Evolutionary conservation across 2,797 vertebrate genomes (phyloP), one percentile per base, ranked within the genome.

Genomic region (Botia kubotai): DNA sequence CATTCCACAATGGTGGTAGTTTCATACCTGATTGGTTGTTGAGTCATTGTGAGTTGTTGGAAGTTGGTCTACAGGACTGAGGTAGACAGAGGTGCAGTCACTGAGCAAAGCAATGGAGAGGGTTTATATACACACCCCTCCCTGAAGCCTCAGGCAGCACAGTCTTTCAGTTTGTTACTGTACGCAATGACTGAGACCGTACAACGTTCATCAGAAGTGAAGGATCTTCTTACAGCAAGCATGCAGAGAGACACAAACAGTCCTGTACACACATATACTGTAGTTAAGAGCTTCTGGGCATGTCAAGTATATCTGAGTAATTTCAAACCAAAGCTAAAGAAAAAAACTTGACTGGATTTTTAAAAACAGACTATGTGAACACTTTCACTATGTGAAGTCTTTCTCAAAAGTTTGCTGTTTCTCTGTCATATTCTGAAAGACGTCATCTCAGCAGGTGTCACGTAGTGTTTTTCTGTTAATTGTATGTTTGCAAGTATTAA

Each of bases 11-110:
- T 62, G n/a, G 68, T n/a, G 48, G 16, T 17, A 6, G 57, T 46
- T 60, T 67, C 78, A 62, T 87, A 90, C 89, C 89, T 90, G 83
- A 90, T 82, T 66, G 85, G 87, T 69, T 89, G 87, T 67, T 89
- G 86, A 70, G 87, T 29, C 89, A 90, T 90, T 65, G 62, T 80
- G 74, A 65, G 43, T 60, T 21, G n/a, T 39, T 72, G 13, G 43
- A 46, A 46, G 60, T 67, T 73, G 72, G 14, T 60, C 52, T 83
- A 75, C 74, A 13, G 23, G 80, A 77, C 75, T 77, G 58, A 57
- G 72, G 72, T 55, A 73, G 57, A 78, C 70, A 75, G 63, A 75
- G 81, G 71, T 63, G 66, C 78, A 83, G 74, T 81, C 69, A 53
- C 65, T 50, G 26, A 57, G 65, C 50, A 71, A 19, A 70, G 52